phyloP scores from a whole-genome alignment of 2,113 vertebrate species.

The Pyxicephalus adspersus region DNA sequence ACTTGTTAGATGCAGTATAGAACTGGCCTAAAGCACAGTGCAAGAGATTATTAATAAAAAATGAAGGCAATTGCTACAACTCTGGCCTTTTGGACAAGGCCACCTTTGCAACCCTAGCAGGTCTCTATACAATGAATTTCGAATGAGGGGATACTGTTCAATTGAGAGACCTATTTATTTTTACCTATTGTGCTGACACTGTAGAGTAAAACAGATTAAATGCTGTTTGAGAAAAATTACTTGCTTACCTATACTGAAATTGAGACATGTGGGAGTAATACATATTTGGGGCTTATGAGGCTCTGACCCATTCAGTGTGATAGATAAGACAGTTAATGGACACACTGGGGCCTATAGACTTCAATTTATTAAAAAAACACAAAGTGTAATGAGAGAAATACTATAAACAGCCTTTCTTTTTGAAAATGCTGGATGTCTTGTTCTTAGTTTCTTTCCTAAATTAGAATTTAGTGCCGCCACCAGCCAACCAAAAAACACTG shows the following conservation, averaged over 20 bases:
- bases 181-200: constrained; percentile 26
- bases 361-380: too few species aligned
- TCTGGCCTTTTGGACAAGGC: neutral
- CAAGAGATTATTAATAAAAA: neutral
- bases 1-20: neutral
- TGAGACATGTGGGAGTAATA: constrained; percentile 15
- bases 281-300: neutral
- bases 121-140: constrained; percentile 24
- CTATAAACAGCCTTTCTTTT: too few species aligned
- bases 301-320: neutral
- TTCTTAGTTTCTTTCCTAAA: too few species aligned
- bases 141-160: constrained; percentile 26
- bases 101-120: neutral
- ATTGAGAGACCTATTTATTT: constrained; percentile 37
- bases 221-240: constrained; percentile 11
- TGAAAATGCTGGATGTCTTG: too few species aligned
- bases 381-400: too few species aligned
- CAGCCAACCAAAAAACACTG: too few species aligned
- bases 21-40: neutral
- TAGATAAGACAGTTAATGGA: neutral
- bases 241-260: constrained; percentile 27
- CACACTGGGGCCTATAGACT: neutral
- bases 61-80: neutral
- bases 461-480: too few species aligned
- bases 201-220: constrained; percentile 38